Evolutionary conservation across 2,797 vertebrate genomes (phyloP), one percentile per base, ranked within the genome.

Genomic region (Sciaenops ocellatus): DNA sequence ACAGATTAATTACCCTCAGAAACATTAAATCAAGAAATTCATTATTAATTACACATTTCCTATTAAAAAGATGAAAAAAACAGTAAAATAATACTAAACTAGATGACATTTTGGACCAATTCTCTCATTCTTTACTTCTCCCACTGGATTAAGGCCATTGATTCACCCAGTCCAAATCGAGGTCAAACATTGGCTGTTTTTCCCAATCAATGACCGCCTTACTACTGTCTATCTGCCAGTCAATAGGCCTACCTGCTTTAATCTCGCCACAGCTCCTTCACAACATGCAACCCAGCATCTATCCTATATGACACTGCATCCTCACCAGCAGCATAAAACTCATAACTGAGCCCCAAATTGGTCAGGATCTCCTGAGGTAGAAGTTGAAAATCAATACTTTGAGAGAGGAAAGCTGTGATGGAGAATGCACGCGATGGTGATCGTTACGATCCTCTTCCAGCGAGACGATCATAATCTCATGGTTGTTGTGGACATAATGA

Each of bases 191-290:
- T 61, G 86, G 63, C 89, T 89, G 85, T 90, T 90, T 38, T 90
- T 84, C 73, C 42, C 82, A 86, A 94, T 95, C 94, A 85, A 93
- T 94, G 73, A 12, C 79, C 84, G 82, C 82, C 91, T 89, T 44
- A 80, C 89, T 52, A 85, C 86, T 44, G 76, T 48, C 80, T 85
- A 22, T 83, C 81, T 55, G 22, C 76, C 86, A 80, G 88, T 94
- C 93, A 89, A 95, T 95, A 85, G 16, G 48, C 22, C 74, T 87
- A 91, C 80, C 82, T 79, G 86, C 85, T 93, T 79, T 92, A 91
- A 92, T 94, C 92, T 88, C 46, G 50, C 69, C 24, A 62, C 55
- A 74, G 68, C 81, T 79, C 52, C 75, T 18, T 47, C 51, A 66
- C 78, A 64, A 76, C 77, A 72, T 79, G 79, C 16, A 74, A 26